Base-by-base conservation (phyloP, 2,888 invertebrate genomes). In the Pterostichus niger region DNA sequence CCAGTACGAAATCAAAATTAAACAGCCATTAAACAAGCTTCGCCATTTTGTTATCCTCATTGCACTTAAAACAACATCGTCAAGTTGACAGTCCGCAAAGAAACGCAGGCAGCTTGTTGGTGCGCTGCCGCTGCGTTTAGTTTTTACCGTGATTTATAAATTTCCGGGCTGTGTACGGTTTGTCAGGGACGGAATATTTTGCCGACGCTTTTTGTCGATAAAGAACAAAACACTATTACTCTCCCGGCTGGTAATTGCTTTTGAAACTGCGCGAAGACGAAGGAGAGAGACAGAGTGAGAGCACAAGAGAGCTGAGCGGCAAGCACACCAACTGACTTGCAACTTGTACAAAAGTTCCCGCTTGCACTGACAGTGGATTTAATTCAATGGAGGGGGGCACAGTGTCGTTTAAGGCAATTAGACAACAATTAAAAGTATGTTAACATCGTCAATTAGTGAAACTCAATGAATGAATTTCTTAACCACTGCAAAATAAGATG, bases 381-480 rank as follows among this genome's bases (percentile, higher is more conserved):
- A 61, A 46, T 46, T 46, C 64, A 49, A 31, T 40, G 35, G 73
- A 33, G 33, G 13, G 40, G 64, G 11, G 44, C 49, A n/a, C 59
- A 59, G 54, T 15, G 33, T 17, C 61, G 49, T 49, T 80, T 15
- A 49, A 56, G 54, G 68, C 79, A 79, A 79, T 79, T 79, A 79
- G 49, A 64, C 79, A 79, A 64, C 80, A 80, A 80, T 80, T 68
- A 80, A 80, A 80, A 80, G 80, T 80, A 80, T 80, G 80, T 80
- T 80, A 80, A 80, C 80, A 80, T 80, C 68, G 68, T 80, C 80
- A 80, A 80, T 80, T 80, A 80, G 68, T 49, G 52, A 52, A 59
- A 77, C 44, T 56, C 68, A 35, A 80, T 80, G 68, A 64, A 80
- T 80, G 61, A 44, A 68, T 68, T 79, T 79, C 61, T 17, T 59